Conservation (phyloP, 2,113 vertebrate species). For the Notothenia coriiceps region DNA sequence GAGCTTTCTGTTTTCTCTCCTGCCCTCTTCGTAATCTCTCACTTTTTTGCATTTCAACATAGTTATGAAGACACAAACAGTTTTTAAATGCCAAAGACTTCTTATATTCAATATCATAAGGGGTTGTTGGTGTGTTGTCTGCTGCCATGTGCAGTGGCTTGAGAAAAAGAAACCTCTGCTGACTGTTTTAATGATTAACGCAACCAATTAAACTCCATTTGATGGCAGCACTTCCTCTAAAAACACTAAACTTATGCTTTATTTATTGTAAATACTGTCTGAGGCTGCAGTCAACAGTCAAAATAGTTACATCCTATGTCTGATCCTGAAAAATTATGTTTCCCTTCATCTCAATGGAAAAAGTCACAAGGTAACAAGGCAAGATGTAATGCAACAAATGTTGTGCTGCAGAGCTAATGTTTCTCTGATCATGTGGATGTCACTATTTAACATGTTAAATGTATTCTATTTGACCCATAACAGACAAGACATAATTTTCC, state of each 20-base stretch:
- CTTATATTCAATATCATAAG: slow-evolving; percentile 22
- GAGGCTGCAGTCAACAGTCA: too few relatives aligned
- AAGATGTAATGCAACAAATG: too few relatives aligned
- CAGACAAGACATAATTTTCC: background rate
- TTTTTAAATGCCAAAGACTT: slow-evolving; percentile 15
- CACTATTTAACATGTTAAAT: too few relatives aligned
- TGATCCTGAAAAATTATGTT: too few relatives aligned
- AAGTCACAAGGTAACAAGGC: too few relatives aligned
- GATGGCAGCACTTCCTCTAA: slow-evolving; percentile 36
- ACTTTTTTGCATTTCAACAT: slow-evolving; percentile 19
- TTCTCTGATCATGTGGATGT: too few relatives aligned
- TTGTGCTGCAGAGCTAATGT: too few relatives aligned
- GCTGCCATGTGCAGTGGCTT: slow-evolving; percentile 35
- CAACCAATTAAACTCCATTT: slow-evolving; percentile 64
- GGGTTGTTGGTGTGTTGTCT: slow-evolving; percentile 17
- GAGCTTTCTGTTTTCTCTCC: slow-evolving; percentile 37
- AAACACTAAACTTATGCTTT: slow-evolving; percentile 11
- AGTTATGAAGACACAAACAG: slow-evolving; percentile 5
- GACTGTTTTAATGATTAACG: slow-evolving; percentile 58
- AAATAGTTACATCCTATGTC: too few relatives aligned
- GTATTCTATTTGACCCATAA: too few relatives aligned
- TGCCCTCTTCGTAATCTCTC: background rate
- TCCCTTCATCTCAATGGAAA: too few relatives aligned
- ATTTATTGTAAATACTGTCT: background rate
- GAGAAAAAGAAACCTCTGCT: slow-evolving; percentile 33